Evolutionary conservation across 2,888 invertebrate genomes (phyloP), one percentile per base, ranked within the genome.

Genomic region (Synergus itoensis): DNA sequence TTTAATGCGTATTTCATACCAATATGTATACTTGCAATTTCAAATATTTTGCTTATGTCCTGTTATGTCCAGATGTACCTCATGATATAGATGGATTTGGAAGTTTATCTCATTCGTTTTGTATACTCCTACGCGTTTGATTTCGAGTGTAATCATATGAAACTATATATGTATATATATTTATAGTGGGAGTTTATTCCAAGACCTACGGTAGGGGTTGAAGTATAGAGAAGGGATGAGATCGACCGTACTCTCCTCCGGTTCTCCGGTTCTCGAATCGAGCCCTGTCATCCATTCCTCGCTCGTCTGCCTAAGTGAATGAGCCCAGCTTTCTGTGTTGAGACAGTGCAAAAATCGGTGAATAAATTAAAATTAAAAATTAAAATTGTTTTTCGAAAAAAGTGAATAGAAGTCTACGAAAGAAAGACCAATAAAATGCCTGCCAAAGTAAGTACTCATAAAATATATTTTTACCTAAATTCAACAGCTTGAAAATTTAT

Each of bases 211-310:
- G 53, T 53, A 53, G 53, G 53, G 53, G 53, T 53, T 53, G 53
- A 53, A 48, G 48, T 48, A 48, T 16, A 16, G 48, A 7, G 48
- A 48, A 48, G 48, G 48, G 48, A 48, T 48, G 48, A 7, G 48
- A 53, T 53, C 53, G 53, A 53, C 53, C 53, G 53, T 53, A 53
- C 53, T 53, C n/a, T 53, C 53, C 53, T 53, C 53, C n/a, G 53
- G 53, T 53, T 53, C 53, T 53, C 53, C 53, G 53, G 1, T 41
- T 41, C 41, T 41, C 41, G 41, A 41, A n/a, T 53, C n/a, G 53
- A 53, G 53, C 53, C 53, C 53, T 53, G 53, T 53, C 53, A 53
- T 53, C 53, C 53, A 53, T 53, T 53, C 53, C 53, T 53, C 53
- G n/a, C 53, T 53, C 8, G n/a, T 8, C 53, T 53, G 53, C n/a